A percentile compares a stretch with the other conserved stretches of the same genome.
phyloP scores from a whole-genome alignment of 2,888 invertebrate genomes.

The Eilema sororculum region DNA sequence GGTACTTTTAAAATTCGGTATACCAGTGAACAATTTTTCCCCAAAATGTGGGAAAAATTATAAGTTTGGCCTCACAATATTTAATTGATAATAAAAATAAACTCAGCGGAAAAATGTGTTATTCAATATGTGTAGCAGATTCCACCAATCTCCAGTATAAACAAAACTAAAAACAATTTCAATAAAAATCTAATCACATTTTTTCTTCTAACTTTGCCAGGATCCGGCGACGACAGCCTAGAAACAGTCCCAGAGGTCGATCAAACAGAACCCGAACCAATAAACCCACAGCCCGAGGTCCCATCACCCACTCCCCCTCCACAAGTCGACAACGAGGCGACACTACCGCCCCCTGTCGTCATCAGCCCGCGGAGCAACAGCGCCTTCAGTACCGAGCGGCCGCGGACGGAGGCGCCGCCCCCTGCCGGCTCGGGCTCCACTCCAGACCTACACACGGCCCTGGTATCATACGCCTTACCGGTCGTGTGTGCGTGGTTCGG shows the following conservation, averaged over 20 bases:
- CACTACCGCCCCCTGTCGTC: background rate
- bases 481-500: slow-evolving; percentile 95
- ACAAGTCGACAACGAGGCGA: slow-evolving; percentile 42
- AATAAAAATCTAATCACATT: background rate
- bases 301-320: slow-evolving; percentile 63
- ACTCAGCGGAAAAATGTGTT: no score
- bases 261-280: slow-evolving; percentile 55
- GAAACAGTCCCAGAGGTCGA: slow-evolving; percentile 57
- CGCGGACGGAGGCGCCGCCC: slow-evolving; percentile 59
- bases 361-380: slow-evolving; percentile 12
- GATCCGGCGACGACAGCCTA: slow-evolving; percentile 66
- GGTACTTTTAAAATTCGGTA: no score
- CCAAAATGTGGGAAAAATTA: no score
- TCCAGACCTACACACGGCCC: slow-evolving; percentile 87
- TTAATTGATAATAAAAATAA: no score
- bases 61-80: no score
- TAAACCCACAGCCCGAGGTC: slow-evolving; percentile 50
- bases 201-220: slow-evolving; percentile 52
- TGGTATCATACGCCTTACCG: slow-evolving; percentile 92
- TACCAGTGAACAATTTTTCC: no score
- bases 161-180: background rate
- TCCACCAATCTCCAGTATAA: no score
- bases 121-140: no score
- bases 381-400: slow-evolving; percentile 17
- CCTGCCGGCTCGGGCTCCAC: slow-evolving; percentile 72